Percentiles rank a stretch among this genome's conserved stretches.
Conservation (phyloP, 2,797 vertebrate genomes). For the Myotis daubentonii region DNA sequence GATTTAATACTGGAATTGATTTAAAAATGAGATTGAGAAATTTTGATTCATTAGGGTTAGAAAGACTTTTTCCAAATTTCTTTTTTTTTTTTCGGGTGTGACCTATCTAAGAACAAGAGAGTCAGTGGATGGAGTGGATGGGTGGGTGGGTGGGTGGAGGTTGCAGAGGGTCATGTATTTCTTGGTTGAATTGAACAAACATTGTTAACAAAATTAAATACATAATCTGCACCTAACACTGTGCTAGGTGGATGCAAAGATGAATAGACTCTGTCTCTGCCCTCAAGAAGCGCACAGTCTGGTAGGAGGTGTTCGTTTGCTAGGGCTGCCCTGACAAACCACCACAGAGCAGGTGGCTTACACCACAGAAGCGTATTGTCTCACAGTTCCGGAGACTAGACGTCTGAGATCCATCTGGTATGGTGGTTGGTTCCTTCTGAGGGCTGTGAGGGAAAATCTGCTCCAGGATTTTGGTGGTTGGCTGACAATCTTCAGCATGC, state of each 20-base stretch:
- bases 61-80: not conserved
- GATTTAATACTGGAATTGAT: slow-evolving; percentile 4
- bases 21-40: not conserved
- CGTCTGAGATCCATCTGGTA: not conserved
- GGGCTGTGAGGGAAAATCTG: not conserved
- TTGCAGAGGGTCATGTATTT: not conserved
- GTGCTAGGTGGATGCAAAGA: not conserved
- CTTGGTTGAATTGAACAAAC: not conserved
- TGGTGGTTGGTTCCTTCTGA: not conserved
- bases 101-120: not conserved
- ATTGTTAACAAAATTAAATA: not conserved
- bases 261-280: not conserved
- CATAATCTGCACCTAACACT: not conserved
- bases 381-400: not conserved
- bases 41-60: not conserved
- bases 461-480: not conserved
- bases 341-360: not conserved
- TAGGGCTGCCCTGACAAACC: not conserved
- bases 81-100: not conserved
- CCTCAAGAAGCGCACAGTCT: not conserved
- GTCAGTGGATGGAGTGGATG: not conserved
- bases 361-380: not conserved
- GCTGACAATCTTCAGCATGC: not conserved
- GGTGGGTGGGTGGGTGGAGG: not conserved
- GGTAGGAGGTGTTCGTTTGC: not conserved